phyloP scores from a whole-genome alignment of 2,888 invertebrate species.

The Ectemnius cavifrons region DNA sequence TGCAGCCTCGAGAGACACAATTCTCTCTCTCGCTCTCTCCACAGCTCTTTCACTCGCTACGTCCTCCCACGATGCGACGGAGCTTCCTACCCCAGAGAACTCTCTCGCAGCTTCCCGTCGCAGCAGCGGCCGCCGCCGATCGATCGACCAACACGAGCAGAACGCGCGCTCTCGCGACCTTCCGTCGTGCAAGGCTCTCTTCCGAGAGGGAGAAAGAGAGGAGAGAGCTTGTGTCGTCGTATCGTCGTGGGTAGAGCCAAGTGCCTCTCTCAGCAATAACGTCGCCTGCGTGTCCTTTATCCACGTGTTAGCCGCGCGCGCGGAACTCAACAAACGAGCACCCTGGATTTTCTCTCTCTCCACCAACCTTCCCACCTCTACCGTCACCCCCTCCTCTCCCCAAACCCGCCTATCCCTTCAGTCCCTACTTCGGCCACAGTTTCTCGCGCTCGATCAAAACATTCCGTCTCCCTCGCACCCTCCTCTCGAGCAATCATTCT shows the following conservation, averaged over 20 bases:
- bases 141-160: constrained; percentile 5
- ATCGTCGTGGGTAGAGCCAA: too few species aligned
- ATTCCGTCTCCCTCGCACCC: not conserved
- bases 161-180: not conserved
- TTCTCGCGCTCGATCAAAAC: not conserved
- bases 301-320: constrained; percentile 7
- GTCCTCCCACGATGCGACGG: constrained; percentile 1
- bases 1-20: too few species aligned
- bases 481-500: not conserved
- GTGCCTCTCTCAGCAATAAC: too few species aligned
- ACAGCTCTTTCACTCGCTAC: not conserved
- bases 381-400: not conserved
- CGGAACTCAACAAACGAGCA: not conserved
- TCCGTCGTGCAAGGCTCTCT: too few species aligned
- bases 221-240: too few species aligned
- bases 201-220: not conserved
- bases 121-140: constrained; percentile 1
- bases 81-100: not conserved
- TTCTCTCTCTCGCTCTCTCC: not conserved
- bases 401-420: constrained; percentile 7
- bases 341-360: not conserved
- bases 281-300: not conserved
- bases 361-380: not conserved
- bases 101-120: constrained; percentile 7
- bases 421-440: not conserved